Conservation (phyloP, 2,113 vertebrate genomes). For the Protobothrops flavoviridis region DNA sequence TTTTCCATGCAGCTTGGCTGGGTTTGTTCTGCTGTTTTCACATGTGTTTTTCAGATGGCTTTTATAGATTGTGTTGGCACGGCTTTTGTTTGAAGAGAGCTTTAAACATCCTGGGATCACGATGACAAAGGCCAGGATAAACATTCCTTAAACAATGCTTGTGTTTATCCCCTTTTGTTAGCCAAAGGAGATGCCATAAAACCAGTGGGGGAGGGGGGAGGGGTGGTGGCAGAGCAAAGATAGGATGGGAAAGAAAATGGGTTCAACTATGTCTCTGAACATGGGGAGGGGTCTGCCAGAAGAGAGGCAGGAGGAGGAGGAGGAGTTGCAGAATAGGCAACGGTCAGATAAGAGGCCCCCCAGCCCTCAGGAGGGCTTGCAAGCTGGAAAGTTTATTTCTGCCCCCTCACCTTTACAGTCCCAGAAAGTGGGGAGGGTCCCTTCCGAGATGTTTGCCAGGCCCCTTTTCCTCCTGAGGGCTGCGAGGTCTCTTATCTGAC, state of each 20-base stretch:
- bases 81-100: not conserved
- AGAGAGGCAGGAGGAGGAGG: not conserved
- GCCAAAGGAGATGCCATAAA: not conserved
- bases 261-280: not conserved
- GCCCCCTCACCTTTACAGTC: not conserved
- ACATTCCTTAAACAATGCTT: not conserved
- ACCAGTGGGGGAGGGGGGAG: not conserved
- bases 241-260: not conserved
- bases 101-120: not conserved
- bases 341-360: not conserved
- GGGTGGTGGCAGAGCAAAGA: not conserved
- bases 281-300: not conserved
- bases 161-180: not conserved
- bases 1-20: not conserved
- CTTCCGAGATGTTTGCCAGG: not conserved
- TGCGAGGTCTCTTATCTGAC: not conserved
- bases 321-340: not conserved
- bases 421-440: not conserved
- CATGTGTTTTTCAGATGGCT: not conserved
- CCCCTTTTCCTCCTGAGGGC: not conserved
- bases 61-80: not conserved
- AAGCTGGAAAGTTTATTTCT: too few species aligned
- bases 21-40: not conserved
- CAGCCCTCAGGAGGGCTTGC: not conserved
- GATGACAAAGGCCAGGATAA: too few species aligned